A percentile compares a stretch with the other conserved stretches of the same genome.
Conservation (phyloP, 35 echinoderm and acorn worm genomes). For the Apostichopus japonicus region DNA sequence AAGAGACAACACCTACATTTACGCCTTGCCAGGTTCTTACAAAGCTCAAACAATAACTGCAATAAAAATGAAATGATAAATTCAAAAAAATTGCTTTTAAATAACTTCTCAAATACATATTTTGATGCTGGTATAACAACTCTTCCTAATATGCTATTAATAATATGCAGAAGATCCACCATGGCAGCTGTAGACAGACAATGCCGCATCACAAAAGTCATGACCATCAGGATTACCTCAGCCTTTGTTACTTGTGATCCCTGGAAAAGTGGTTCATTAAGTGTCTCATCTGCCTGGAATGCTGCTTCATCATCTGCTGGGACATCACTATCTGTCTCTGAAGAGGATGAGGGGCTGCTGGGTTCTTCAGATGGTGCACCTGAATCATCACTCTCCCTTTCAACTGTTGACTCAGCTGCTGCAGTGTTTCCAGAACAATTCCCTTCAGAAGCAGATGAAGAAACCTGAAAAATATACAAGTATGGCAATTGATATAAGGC, state of each 20-base stretch:
- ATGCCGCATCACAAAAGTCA: slow-evolving; percentile 70
- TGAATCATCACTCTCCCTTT: no score
- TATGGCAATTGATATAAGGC: no score
- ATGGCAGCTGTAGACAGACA: slow-evolving; percentile 50
- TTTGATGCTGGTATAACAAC: slow-evolving; percentile 42
- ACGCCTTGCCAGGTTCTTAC: not conserved
- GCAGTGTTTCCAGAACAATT: no score
- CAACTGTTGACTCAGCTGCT: no score
- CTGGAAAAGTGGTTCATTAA: not conserved
- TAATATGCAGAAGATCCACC: slow-evolving; percentile 51
- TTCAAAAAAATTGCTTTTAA: slow-evolving; percentile 17
- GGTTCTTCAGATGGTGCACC: no score
- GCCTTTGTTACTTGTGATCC: not conserved
- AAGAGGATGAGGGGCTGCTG: not conserved
- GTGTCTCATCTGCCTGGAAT: not conserved
- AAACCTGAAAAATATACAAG: no score
- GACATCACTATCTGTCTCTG: not conserved
- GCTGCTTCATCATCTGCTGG: not conserved
- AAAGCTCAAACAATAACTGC: slow-evolving; percentile 7
- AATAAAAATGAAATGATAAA: slow-evolving; percentile 54
- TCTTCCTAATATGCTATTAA: slow-evolving; percentile 59
- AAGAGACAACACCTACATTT: not conserved
- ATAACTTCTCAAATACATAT: slow-evolving; percentile 51
- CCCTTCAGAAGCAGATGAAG: no score
- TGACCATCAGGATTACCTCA: slow-evolving; percentile 61